Evolutionary conservation across 1,140 invertebrate species (phyloP), one percentile per base, ranked within the genome.

Genomic region (Drosophila virilis): DNA sequence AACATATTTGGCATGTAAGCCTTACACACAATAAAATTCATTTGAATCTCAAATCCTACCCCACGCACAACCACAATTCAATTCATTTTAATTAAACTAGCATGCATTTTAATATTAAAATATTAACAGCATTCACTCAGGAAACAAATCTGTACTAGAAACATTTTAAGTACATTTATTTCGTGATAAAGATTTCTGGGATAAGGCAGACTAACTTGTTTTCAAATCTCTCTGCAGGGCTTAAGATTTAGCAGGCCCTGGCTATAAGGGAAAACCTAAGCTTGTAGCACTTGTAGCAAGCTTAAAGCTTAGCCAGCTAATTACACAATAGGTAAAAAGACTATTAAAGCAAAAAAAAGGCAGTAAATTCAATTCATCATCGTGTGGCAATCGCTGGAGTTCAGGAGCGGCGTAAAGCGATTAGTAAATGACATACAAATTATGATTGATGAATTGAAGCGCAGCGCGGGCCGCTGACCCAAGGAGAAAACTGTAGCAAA

Each of bases 341-440:
- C 51, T 48, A 73, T 33, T 68, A 65, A 67, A 52, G 22, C 22
- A 28, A 38, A 62, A 55, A 70, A 50, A 54, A 43, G 6, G 15
- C 50, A 52, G 50, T 60, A 67, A 79, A 85, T 80, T 88, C 66
- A 83, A 86, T 88, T 74, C 67, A 79, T 88, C 83, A 78, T 74
- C 45, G 71, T 88, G 83, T 62, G 68, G 79, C 76, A 88, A 88
- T 86, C 72, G 51, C 13, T 77, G 75, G 57, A 73, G 68, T 71
- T 88, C 79, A 69, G 82, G 75, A 80, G 79, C 79, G 74, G 57
- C 74, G 62, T 64, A 70, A 85, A 75, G 68, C 83, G 83, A 89
- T 86, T 86, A 86, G 77, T 83, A 76, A 79, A 79, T 86, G 83
- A 86, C 83, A 86, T 55, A 86, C 73, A 86, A 86, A 88, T 88